Evolutionary conservation across 2,888 invertebrate species (phyloP), one percentile per base, ranked within the genome.

Genomic region (Amphimallon solstitiale): DNA sequence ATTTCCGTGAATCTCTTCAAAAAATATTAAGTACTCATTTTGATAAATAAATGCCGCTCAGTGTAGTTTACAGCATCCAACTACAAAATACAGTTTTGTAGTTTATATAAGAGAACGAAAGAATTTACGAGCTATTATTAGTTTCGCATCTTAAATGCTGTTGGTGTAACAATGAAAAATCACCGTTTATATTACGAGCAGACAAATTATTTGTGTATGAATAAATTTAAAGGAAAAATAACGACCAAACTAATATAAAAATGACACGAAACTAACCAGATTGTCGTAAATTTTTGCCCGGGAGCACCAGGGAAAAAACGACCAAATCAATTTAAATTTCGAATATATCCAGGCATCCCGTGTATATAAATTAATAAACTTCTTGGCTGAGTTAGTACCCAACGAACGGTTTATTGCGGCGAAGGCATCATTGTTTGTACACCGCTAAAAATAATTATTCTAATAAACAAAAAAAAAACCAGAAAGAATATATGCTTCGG

Each of bases 201-300:
- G 19, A 45, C 45, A 45, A 45, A 45, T 45, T 45, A 45, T 45
- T 19, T 19, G 9, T 21, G 21, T 35, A 45, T 45, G 23, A 49
- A 49, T 49, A 49, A 49, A 49, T 49, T 23, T 23, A 29, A 14
- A 49, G 29, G 48, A 49, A 29, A 29, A 49, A 49, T 29, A 14
- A 23, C 48, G 48, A 12, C 19, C 23, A 29, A 49, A 29, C 48
- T 49, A 49, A 49, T 49, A 49, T 49, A 49, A 49, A 49, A 49
- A 49, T 49, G 48, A 49, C 48, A 49, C 48, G 23, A 49, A 49
- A 49, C 23, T 21, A 49, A 49, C 12, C 48, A 49, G 48, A 49
- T 12, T 49, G 23, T 29, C 48, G 48, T 49, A 49, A 49, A 49
- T 49, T 23, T 23, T 49, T 29, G 29, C 6, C 23, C 6, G 29